phyloP scores from a whole-genome alignment of 2,797 vertebrate species.

The Oceanodroma leucorhoa region DNA sequence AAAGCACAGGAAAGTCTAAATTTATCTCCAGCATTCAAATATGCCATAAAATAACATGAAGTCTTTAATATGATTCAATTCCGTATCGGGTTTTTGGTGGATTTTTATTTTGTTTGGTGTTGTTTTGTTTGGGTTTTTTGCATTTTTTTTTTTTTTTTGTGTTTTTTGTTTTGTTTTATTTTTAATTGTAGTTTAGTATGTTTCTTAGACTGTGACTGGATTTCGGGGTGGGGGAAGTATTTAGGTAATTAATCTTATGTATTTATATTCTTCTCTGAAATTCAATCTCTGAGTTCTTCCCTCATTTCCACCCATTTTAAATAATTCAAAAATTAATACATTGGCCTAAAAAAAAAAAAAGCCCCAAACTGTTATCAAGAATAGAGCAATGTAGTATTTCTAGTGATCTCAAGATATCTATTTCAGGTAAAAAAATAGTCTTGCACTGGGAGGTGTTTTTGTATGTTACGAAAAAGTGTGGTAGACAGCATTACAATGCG shows the following conservation, averaged over 20 bases:
- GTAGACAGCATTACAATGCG: background rate
- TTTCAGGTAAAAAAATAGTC: background rate
- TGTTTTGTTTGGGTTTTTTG: too few relatives aligned
- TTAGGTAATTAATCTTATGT: background rate
- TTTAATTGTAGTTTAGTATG: accelerated
- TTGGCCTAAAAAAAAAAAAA: background rate
- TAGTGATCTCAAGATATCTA: background rate
- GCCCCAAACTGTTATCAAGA: background rate
- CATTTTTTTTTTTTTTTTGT: too few relatives aligned
- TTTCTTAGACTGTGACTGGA: background rate
- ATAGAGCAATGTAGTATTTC: background rate
- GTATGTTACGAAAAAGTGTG: background rate
- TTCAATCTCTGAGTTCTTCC: background rate
- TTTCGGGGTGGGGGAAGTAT: background rate
- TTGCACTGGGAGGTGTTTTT: background rate
- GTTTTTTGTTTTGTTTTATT: too few relatives aligned
- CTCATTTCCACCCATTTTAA: background rate
- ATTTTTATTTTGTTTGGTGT: background rate
- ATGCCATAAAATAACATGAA: background rate
- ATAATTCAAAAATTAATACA: background rate
- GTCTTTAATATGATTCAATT: background rate
- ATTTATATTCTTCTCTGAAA: background rate
- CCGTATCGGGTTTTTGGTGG: accelerated
- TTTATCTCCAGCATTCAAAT: accelerated
- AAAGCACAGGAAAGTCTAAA: background rate